phyloP scores from a whole-genome alignment of 2,797 vertebrate species.

The Sebastes taczanowskii region DNA sequence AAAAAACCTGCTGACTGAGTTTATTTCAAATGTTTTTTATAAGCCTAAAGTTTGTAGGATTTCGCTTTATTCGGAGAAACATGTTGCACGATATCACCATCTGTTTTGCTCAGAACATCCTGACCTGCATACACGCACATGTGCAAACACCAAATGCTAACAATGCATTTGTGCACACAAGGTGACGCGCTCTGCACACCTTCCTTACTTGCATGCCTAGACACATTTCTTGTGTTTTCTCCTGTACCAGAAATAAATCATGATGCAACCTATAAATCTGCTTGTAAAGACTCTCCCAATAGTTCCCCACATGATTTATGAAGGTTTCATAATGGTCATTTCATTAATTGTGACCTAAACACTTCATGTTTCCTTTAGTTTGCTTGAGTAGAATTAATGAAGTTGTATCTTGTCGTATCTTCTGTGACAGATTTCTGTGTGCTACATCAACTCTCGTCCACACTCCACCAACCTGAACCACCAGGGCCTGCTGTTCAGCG shows the following conservation, averaged over 20 bases:
- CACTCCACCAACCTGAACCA: constrained; percentile 95
- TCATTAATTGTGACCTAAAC: neutral
- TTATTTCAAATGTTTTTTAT: neutral
- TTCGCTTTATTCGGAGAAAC: neutral
- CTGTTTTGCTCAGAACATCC: constrained; percentile 37
- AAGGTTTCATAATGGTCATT: neutral
- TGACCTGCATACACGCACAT: constrained; percentile 43
- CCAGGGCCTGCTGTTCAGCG: constrained; percentile 93
- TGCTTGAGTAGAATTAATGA: neutral
- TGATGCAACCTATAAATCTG: neutral
- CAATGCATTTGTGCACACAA: neutral
- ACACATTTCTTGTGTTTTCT: neutral
- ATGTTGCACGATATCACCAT: constrained; percentile 15
- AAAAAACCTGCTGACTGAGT: neutral
- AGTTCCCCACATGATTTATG: neutral
- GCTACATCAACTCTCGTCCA: constrained; percentile 95
- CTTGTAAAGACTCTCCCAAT: neutral
- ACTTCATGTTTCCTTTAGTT: neutral
- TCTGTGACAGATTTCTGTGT: constrained; percentile 89
- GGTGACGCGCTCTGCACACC: neutral
- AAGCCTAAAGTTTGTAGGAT: neutral
- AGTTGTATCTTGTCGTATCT: neutral
- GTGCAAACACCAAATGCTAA: constrained; percentile 27
- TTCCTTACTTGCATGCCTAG: constrained; percentile 4
- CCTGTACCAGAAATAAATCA: constrained; percentile 20